Percentiles rank a stretch among this genome's conserved stretches.
phyloP scores from a whole-genome alignment of 1,140 invertebrate species.

The Eumeta japonica region DNA sequence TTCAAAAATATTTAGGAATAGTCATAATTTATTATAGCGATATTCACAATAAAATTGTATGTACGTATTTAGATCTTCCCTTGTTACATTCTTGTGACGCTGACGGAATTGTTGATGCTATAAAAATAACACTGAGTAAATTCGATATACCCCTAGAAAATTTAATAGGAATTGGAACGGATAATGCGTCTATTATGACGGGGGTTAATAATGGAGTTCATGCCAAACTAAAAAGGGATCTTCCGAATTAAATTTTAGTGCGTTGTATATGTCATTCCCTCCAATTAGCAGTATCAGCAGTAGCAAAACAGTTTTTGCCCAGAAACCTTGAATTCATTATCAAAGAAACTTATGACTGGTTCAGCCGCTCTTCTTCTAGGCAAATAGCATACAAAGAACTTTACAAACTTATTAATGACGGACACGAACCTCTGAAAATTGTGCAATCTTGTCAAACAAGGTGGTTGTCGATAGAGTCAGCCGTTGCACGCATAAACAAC shows the following conservation, averaged over 20 bases:
- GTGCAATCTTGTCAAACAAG: constrained; percentile 28
- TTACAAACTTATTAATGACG: constrained; percentile 24
- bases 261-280: constrained; percentile 21
- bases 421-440: constrained; percentile 28
- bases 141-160: constrained; percentile 17
- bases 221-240: constrained; percentile 17
- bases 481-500: constrained; percentile 24
- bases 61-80: constrained; percentile 20
- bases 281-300: constrained; percentile 22
- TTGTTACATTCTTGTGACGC: constrained; percentile 5
- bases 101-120: too few relatives aligned
- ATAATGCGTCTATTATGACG: constrained; percentile 35
- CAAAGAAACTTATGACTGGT: constrained; percentile 22
- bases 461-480: constrained; percentile 32
- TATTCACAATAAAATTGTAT: constrained; percentile 12
- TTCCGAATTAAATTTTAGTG: constrained; percentile 13
- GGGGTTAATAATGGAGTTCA: constrained; percentile 34
- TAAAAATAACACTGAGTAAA: constrained; percentile 10
- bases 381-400: constrained; percentile 22
- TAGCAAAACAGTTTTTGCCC: constrained; percentile 18
- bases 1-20: too few relatives aligned
- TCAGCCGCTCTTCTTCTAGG: constrained; percentile 10
- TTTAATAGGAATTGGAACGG: constrained; percentile 32
- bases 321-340: constrained; percentile 37
- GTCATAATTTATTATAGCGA: constrained; percentile 32